Evolutionary conservation across 2,113 vertebrate genomes (phyloP).

Genomic region (Progne subis): DNA sequence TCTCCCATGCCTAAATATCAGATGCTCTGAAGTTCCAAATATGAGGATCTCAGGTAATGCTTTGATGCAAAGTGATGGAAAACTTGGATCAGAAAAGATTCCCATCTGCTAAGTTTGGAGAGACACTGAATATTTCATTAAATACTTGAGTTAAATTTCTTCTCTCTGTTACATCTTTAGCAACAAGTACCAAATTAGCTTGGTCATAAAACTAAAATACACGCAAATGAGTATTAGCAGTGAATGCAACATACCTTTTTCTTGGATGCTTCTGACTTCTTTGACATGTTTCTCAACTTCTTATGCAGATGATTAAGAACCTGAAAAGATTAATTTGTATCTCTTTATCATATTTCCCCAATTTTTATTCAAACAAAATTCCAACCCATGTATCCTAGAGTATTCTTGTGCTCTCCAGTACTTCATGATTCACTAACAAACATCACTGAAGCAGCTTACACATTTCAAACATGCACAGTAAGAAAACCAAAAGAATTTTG

Average conservation of each 20-base stretch:
- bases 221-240: not conserved
- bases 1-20: not conserved
- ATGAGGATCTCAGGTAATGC: not conserved
- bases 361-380: not conserved
- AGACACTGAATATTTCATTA: not conserved
- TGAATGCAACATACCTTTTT: slow-evolving; percentile 87
- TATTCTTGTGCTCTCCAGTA: not conserved
- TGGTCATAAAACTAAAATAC: not conserved
- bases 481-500: not conserved
- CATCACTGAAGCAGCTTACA: not conserved
- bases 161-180: not conserved
- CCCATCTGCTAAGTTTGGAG: not conserved
- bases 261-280: slow-evolving; percentile 97
- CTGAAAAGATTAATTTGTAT: slow-evolving; percentile 76
- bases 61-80: not conserved
- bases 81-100: not conserved
- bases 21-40: not conserved
- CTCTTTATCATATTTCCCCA: not conserved
- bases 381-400: not conserved
- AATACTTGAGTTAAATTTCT: not conserved
- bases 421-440: not conserved
- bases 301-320: slow-evolving; percentile 96
- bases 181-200: not conserved
- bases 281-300: slow-evolving; percentile 94
- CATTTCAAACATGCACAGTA: not conserved